phyloP scores from a whole-genome alignment of 2,888 invertebrate genomes.

The Ecliptopera silaceata region DNA sequence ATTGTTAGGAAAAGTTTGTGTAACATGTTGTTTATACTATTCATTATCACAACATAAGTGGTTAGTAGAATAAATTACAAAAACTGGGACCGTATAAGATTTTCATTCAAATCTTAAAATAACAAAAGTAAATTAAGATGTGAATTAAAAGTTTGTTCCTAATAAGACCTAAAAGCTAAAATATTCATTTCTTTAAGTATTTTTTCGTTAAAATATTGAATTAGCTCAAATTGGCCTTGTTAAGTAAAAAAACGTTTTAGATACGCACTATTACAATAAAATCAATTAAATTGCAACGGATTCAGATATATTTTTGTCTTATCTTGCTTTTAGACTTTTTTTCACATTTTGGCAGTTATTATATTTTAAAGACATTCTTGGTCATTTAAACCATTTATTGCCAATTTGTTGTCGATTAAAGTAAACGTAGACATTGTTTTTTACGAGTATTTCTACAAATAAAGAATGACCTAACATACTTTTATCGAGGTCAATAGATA shows the following conservation, averaged over 20 bases:
- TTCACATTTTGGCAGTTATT: neutral
- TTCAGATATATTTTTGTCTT: slow-evolving; percentile 48
- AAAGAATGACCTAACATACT: slow-evolving; percentile 27
- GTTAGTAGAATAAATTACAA: no score
- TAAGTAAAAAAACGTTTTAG: slow-evolving; percentile 36
- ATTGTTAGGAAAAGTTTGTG: neutral
- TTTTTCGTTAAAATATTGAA: no score
- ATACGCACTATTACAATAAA: slow-evolving; percentile 38
- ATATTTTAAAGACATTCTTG: slow-evolving; percentile 10
- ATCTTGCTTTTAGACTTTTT: slow-evolving; percentile 40
- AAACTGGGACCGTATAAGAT: no score
- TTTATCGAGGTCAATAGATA: slow-evolving; percentile 24
- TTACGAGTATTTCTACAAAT: slow-evolving; percentile 31
- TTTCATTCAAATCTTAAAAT: no score
- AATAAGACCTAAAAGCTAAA: no score
- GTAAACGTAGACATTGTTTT: slow-evolving; percentile 28
- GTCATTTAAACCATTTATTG: slow-evolving; percentile 3
- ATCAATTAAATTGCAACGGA: slow-evolving; percentile 59
- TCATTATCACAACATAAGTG: no score
- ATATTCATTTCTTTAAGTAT: no score
- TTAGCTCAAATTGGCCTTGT: neutral
- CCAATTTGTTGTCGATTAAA: slow-evolving; percentile 19
- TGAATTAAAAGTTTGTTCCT: no score
- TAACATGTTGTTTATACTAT: no score
- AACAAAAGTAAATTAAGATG: no score